Evolutionary conservation across 2,113 vertebrate species (phyloP), one percentile per base, ranked within the genome.

Genomic region (Micronycteris hirsuta): DNA sequence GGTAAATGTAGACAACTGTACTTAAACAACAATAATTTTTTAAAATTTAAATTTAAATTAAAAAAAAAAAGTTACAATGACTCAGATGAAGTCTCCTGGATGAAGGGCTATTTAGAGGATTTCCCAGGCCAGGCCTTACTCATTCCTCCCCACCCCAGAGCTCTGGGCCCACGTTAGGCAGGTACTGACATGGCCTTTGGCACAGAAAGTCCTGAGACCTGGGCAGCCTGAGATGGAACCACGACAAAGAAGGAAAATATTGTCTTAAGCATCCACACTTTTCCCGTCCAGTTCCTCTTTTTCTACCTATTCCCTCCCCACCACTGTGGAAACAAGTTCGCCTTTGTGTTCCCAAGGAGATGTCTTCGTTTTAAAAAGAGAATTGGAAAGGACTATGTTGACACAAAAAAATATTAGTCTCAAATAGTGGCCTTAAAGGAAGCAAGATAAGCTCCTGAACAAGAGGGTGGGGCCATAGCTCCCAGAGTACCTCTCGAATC

Each of bases 351-450:
- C 65, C 47, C 33, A 90, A 86, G 45, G 9, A 94, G 47, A 67
- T 41, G 45, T 83, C 61, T 94, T 13, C 43, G 36, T 78, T 94
- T 90, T 95, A 49, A 54, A 89, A 97, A 83, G 49, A 88, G 26
- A 89, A 70, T 86, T 82, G 49, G 68, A 94, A 22, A 96, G 26
- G 56, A 80, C 22, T 28, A 1, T 88, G 43, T 91, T 85, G 4
- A 74, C 43, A 38, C 14, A 61, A 76, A 67, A 45, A 86, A 45
- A 58, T 76, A n/a, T 7, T 78, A 54, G 47, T 73, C n/a, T 61
- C 49, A 77, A 82, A 58, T 26, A 67, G 81, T 68, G 41, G 84
- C 11, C 14, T 78, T 63, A 86, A 93, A 87, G 31, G 7, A 2
- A 86, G 38, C 20, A 85, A 91, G 52, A 26, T 38, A 93, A 92